A percentile compares a stretch with the other conserved stretches of the same genome.
These are phyloP conservation scores for Channallabes apus DNA, from an alignment of 2,797 vertebrate species.

Conservation along the genomic window DNA sequence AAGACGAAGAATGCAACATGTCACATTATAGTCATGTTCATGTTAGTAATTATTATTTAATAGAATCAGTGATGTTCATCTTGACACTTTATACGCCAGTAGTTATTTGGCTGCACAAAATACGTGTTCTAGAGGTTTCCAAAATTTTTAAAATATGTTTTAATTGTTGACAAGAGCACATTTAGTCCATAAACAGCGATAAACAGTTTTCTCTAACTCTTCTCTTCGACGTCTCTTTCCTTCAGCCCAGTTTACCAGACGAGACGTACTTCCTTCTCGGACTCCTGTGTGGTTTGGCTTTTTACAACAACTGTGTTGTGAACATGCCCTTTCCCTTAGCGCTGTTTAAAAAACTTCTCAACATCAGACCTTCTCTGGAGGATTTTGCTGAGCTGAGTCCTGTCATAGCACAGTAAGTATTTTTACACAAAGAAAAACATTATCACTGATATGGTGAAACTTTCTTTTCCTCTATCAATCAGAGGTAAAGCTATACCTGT, in stretches of 20 bases:
- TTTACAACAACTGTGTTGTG: conserved; percentile 90
- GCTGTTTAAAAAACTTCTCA: conserved; percentile 91
- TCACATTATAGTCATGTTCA: no score
- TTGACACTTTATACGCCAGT: background rate
- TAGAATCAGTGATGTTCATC: no score
- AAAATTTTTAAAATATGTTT: background rate
- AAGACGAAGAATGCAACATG: no score
- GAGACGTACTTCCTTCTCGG: conserved; percentile 92
- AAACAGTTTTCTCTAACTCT: background rate
- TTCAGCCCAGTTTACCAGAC: conserved; percentile 82
- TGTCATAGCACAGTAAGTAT: conserved; percentile 76
- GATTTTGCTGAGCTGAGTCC: conserved; percentile 89
- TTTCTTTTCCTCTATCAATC: no score
- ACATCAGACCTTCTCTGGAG: conserved; percentile 83
- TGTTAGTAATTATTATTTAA: no score
- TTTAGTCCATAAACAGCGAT: background rate
- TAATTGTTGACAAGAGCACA: background rate
- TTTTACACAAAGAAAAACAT: background rate
- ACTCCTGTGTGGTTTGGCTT: conserved; percentile 90
- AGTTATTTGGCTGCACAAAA: background rate
- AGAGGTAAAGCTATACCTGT: background rate
- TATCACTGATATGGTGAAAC: no score
- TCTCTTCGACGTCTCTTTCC: conserved; percentile 40
- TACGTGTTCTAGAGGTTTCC: background rate
- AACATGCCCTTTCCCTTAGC: conserved; percentile 88